These are phyloP conservation scores for Aphelenchoides bicaudatus DNA, from an alignment of 2,888 invertebrate species.

Conservation along the genomic window DNA sequence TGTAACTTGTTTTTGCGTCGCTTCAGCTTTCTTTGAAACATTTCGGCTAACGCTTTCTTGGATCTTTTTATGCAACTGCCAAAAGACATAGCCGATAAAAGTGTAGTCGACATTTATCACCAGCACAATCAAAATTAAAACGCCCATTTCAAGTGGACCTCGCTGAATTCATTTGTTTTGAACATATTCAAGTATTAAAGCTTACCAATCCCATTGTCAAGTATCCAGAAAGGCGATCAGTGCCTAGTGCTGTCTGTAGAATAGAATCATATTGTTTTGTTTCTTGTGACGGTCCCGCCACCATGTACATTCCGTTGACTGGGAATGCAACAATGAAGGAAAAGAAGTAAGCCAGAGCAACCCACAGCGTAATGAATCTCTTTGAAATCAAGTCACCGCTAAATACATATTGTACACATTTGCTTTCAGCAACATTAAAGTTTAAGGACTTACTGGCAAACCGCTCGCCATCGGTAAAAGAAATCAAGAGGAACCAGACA, in stretches of 20 bases:
- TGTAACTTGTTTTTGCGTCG: background rate
- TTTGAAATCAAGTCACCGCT: conserved; percentile 2
- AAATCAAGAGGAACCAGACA: background rate
- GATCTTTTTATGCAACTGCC: background rate
- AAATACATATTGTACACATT: background rate
- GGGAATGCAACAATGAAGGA: conserved; percentile 2
- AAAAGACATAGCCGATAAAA: conserved; percentile 3
- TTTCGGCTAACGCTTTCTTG: background rate
- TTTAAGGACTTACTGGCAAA: background rate
- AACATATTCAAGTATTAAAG: background rate
- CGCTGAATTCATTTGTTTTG: background rate
- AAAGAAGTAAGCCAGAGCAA: background rate
- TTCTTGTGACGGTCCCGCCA: conserved; percentile 1
- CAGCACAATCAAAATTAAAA: background rate
- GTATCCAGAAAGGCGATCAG: background rate
- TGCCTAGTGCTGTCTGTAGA: background rate
- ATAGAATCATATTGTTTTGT: background rate
- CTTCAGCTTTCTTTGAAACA: conserved; percentile 3
- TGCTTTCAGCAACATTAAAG: background rate
- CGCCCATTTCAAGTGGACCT: background rate
- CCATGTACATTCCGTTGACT: background rate
- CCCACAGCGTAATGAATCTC: background rate
- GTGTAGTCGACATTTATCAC: background rate
- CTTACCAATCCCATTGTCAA: conserved; percentile 8
- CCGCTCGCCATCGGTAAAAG: background rate